phyloP scores from a whole-genome alignment of 2,797 vertebrate genomes.

The Avahi laniger region DNA sequence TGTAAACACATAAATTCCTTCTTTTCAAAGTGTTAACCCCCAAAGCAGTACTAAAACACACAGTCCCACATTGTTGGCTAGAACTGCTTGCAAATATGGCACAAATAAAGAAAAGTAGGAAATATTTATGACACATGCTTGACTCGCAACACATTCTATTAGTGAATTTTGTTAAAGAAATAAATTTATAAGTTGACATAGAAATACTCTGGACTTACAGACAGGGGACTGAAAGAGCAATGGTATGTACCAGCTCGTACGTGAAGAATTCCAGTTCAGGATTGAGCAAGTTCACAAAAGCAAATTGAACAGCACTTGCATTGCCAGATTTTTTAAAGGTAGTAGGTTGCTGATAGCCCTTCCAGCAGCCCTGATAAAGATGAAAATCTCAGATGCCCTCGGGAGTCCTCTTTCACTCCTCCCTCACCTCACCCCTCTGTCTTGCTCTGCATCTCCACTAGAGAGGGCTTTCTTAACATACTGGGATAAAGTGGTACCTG shows the following conservation, averaged over 20 bases:
- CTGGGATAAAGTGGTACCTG: neutral
- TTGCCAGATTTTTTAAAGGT: neutral
- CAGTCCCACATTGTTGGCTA: neutral
- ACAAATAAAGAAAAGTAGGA: constrained; percentile 10
- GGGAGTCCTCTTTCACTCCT: neutral
- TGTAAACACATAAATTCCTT: neutral
- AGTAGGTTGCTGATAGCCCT: neutral
- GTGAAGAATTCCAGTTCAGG: neutral
- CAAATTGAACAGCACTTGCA: neutral
- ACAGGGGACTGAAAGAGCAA: neutral
- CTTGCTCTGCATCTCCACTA: neutral
- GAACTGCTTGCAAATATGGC: neutral
- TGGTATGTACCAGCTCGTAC: neutral
- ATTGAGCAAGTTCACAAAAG: neutral
- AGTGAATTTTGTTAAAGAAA: constrained; percentile 35
- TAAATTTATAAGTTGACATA: neutral
- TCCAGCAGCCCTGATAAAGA: neutral
- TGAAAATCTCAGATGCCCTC: neutral
- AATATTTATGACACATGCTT: neutral
- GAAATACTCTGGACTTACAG: neutral
- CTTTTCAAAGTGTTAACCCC: neutral
- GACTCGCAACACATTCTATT: neutral
- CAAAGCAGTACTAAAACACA: neutral
- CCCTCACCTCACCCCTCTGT: neutral
- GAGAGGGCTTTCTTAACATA: neutral